Evolutionary conservation across 1,140 invertebrate species (phyloP).

Genomic region (Archivesica marissinica): DNA sequence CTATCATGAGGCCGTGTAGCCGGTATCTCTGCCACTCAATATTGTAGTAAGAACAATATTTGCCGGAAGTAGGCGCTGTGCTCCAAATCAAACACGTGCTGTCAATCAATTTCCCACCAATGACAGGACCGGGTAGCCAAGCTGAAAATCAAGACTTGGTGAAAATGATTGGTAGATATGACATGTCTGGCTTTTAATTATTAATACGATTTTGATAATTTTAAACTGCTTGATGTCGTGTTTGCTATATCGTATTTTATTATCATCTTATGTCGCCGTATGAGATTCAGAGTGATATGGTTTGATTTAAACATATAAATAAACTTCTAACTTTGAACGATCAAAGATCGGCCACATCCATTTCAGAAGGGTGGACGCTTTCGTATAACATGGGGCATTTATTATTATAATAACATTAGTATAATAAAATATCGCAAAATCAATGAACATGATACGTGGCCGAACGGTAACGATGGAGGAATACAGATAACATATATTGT

Average conservation of each 20-base stretch:
- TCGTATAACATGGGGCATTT: too few species aligned
- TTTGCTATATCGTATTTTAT: background rate
- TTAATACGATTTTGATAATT: background rate
- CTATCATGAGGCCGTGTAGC: constrained; percentile 41
- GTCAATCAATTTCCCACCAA: constrained; percentile 43
- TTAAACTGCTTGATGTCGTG: background rate
- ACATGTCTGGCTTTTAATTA: background rate
- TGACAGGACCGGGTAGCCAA: constrained; percentile 53
- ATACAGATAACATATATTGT: too few species aligned
- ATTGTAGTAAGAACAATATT: constrained; percentile 41
- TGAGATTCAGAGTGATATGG: background rate
- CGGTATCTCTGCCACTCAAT: background rate
- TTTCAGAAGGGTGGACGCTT: too few species aligned
- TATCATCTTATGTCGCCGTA: background rate
- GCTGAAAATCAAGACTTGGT: background rate
- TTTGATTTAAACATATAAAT: too few species aligned
- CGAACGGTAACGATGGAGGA: too few species aligned
- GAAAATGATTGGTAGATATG: background rate
- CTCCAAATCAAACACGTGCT: constrained; percentile 55
- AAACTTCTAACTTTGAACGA: too few species aligned
- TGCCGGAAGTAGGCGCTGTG: background rate
- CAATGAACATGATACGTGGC: too few species aligned
- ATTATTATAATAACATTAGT: too few species aligned
- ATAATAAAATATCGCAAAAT: too few species aligned
- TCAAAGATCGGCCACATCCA: too few species aligned